Evolutionary conservation across 2,797 vertebrate species (phyloP).

Genomic region (Sylvia borin): DNA sequence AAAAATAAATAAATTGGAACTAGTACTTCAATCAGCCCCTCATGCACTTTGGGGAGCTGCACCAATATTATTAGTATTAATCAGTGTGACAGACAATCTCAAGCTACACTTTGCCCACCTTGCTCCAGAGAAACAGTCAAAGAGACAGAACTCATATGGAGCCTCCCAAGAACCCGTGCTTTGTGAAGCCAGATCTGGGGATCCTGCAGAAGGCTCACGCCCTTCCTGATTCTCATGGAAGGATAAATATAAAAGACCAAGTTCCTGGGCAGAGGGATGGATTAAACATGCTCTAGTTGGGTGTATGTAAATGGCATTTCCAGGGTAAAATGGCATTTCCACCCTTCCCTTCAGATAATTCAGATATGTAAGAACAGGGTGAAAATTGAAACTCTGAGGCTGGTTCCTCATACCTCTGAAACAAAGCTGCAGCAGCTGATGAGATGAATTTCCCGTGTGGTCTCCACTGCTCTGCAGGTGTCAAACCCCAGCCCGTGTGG

Average conservation of each 20-base stretch:
- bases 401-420: not conserved
- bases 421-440: not conserved
- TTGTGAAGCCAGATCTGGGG: not conserved
- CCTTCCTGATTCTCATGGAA: not conserved
- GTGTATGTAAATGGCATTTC: not conserved
- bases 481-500: fast-evolving
- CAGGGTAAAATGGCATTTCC: not conserved
- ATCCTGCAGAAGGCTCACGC: not conserved
- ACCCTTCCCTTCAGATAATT: not conserved
- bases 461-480: not conserved
- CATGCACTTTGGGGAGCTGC: not conserved
- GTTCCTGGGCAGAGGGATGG: not conserved
- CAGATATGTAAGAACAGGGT: not conserved
- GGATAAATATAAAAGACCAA: not conserved
- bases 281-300: not conserved
- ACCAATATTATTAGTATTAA: conserved; percentile 1
- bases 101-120: not conserved
- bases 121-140: not conserved
- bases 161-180: not conserved
- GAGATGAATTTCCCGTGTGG: fast-evolving
- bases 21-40: not conserved
- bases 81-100: not conserved
- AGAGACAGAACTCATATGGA: not conserved
- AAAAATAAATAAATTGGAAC: conserved; percentile 8
- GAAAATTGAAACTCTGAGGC: not conserved